Percentiles rank a stretch among this genome's conserved stretches.
phyloP scores from a whole-genome alignment of 2,113 vertebrate genomes.

The Plotosus lineatus region DNA sequence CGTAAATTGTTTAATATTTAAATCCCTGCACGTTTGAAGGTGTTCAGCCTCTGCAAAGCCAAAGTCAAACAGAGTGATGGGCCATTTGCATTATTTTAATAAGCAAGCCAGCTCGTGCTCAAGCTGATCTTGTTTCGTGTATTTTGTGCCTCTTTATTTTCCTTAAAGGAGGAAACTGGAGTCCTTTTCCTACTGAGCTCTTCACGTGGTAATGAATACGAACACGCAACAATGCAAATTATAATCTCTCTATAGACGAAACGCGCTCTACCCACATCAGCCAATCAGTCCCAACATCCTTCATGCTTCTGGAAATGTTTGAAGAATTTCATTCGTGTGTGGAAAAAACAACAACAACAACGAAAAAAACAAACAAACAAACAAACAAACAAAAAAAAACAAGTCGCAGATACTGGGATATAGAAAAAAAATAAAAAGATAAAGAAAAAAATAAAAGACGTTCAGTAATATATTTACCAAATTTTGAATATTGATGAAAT shows the following conservation, averaged over 20 bases:
- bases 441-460: neutral
- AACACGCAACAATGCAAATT: neutral
- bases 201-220: neutral
- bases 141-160: neutral
- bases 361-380: too few relatives aligned
- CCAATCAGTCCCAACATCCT: neutral
- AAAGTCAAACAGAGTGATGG: neutral
- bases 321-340: too few relatives aligned
- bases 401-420: too few relatives aligned
- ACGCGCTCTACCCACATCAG: too few relatives aligned
- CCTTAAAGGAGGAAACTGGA: neutral
- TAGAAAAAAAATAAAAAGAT: neutral
- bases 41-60: constrained; percentile 8
- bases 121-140: neutral
- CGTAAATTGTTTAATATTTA: constrained; percentile 1
- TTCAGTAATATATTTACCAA: neutral
- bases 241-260: neutral
- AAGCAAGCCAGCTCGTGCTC: neutral
- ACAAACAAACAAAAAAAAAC: too few relatives aligned
- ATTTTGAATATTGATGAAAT: too few relatives aligned
- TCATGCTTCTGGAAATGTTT: neutral
- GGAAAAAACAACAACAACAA: too few relatives aligned
- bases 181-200: neutral
- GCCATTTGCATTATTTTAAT: constrained; percentile 21
- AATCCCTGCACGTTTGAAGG: neutral